A percentile compares a stretch with the other conserved stretches of the same genome.
These are phyloP conservation scores for Hypotaenidia okinawae DNA, from an alignment of 2,797 vertebrate genomes.

Conservation along the genomic window DNA sequence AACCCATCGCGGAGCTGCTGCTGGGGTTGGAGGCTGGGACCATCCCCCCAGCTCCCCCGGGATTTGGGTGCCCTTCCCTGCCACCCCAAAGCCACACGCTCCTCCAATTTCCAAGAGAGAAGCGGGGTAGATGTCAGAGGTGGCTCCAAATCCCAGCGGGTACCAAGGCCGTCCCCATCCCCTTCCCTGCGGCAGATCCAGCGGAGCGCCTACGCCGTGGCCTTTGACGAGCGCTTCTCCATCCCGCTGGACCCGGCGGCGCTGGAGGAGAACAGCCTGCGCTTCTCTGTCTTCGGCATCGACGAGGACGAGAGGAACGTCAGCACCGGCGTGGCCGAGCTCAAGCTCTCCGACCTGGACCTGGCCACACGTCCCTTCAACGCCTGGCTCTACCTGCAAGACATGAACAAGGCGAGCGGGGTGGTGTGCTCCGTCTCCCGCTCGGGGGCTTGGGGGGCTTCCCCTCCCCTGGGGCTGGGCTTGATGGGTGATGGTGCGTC, in stretches of 20 bases:
- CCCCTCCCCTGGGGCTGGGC: neutral
- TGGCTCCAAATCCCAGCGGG: rapidly evolving
- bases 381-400: conserved; percentile 96
- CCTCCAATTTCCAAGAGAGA: rapidly evolving
- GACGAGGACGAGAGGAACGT: conserved; percentile 89
- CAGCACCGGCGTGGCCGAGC: conserved; percentile 89
- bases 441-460: rapidly evolving
- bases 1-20: rapidly evolving
- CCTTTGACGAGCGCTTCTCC: conserved; percentile 93
- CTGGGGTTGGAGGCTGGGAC: rapidly evolving
- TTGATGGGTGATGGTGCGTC: rapidly evolving
- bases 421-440: rapidly evolving
- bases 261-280: conserved; percentile 90
- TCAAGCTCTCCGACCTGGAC: conserved; percentile 93
- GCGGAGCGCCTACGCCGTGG: conserved; percentile 87
- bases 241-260: conserved; percentile 82
- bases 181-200: conserved; percentile 82
- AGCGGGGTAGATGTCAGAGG: rapidly evolving
- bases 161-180: neutral
- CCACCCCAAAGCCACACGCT: rapidly evolving
- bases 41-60: neutral
- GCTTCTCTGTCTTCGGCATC: conserved; percentile 90
- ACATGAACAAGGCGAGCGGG: conserved; percentile 87
- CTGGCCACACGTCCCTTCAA: conserved; percentile 88
- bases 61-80: rapidly evolving